Conservation (phyloP, 2,797 vertebrate genomes). For the Dermochelys coriacea region DNA sequence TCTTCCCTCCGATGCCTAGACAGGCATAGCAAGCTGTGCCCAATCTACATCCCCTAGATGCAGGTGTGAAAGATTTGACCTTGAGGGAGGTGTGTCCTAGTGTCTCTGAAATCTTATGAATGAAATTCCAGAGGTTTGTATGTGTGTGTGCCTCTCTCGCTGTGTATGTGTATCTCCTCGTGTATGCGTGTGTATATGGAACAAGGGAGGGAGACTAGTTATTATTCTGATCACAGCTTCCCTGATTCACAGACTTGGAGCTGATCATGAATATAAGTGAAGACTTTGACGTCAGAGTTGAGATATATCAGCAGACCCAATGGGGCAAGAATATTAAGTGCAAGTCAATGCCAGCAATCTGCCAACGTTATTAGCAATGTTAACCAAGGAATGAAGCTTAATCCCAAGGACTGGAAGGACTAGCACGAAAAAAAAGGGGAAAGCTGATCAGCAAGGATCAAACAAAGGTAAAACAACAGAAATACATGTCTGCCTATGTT, state of each 20-base stretch:
- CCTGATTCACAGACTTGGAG: conserved; percentile 82
- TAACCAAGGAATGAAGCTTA: conserved; percentile 77
- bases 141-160: background rate
- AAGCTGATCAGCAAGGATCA: conserved; percentile 12
- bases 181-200: conserved; percentile 10
- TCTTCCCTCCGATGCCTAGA: background rate
- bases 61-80: conserved; percentile 51
- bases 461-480: conserved; percentile 39
- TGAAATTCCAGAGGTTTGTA: conserved; percentile 35
- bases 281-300: conserved; percentile 92
- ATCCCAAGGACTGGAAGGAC: conserved; percentile 41
- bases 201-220: conserved; percentile 62
- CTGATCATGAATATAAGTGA: conserved; percentile 87
- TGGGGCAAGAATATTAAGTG: conserved; percentile 85
- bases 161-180: conserved; percentile 4
- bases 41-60: conserved; percentile 16
- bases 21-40: background rate
- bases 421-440: conserved; percentile 18
- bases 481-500: background rate
- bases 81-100: conserved; percentile 61
- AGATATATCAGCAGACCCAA: conserved; percentile 89
- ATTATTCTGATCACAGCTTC: conserved; percentile 82
- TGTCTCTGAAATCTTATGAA: conserved; percentile 48
- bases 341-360: conserved; percentile 80
- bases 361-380: conserved; percentile 84